Percentiles rank a stretch among this genome's conserved stretches.
phyloP scores from a whole-genome alignment of 2,888 invertebrate species.

The Endotricha flammealis region DNA sequence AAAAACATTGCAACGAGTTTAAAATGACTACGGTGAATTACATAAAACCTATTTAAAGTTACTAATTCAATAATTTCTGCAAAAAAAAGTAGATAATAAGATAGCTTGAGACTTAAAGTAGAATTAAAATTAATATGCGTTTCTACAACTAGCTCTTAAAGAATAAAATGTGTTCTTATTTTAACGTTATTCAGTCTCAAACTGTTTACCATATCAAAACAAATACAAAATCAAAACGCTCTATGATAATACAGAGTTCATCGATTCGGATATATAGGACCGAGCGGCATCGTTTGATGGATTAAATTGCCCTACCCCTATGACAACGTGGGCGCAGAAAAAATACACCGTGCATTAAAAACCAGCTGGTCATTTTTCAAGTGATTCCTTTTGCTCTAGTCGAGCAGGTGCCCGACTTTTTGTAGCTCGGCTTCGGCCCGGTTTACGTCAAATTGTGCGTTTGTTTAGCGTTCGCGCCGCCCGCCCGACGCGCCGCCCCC shows the following conservation, averaged over 20 bases:
- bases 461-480: constrained; percentile 49
- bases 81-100: too few relatives aligned
- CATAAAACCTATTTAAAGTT: too few relatives aligned
- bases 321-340: constrained; percentile 76
- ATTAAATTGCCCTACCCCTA: constrained; percentile 78
- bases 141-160: too few relatives aligned
- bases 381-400: constrained; percentile 73
- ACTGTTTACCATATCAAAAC: too few relatives aligned
- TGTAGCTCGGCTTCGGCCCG: constrained; percentile 26
- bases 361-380: constrained; percentile 79
- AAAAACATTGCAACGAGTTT: too few relatives aligned
- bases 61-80: too few relatives aligned
- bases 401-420: constrained; percentile 57
- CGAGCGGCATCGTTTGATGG: constrained; percentile 68
- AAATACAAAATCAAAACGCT: constrained; percentile 72
- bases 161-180: too few relatives aligned
- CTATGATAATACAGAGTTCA: constrained; percentile 73
- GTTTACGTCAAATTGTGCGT: constrained; percentile 51
- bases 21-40: too few relatives aligned
- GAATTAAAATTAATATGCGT: too few relatives aligned
- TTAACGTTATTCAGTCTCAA: too few relatives aligned
- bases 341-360: constrained; percentile 74
- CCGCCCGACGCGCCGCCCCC: too few relatives aligned
- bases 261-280: constrained; percentile 54
- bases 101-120: too few relatives aligned